Percentiles rank a stretch among this genome's conserved stretches.
Conservation (phyloP, 2,888 invertebrate species). For the Agonopterix arenella region DNA sequence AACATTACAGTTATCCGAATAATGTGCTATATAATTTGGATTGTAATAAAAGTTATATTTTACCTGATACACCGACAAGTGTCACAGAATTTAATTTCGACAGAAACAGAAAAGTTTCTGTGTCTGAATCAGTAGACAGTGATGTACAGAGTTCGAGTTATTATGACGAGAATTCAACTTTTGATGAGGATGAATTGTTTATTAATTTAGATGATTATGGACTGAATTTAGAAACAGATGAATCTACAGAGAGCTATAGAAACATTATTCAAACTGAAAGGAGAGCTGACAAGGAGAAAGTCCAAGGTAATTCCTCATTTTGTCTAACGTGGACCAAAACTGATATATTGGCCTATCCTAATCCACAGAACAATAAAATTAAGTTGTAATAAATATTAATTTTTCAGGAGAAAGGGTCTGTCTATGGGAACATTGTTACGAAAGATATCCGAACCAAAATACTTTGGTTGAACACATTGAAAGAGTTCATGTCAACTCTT, state of each 20-base stretch:
- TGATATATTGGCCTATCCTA: background rate
- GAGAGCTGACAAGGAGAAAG: constrained; percentile 45
- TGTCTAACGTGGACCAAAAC: background rate
- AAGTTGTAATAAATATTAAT: background rate
- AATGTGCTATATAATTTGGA: constrained; percentile 62
- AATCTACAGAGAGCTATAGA: constrained; percentile 14
- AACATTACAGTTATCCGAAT: constrained; percentile 67
- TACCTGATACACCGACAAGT: constrained; percentile 66
- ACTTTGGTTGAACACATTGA: constrained; percentile 90
- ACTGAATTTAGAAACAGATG: constrained; percentile 48
- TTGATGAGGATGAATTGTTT: constrained; percentile 67
- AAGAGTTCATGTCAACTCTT: constrained; percentile 91
- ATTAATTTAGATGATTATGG: constrained; percentile 67
- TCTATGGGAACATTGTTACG: constrained; percentile 91
- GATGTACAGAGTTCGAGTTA: constrained; percentile 60
- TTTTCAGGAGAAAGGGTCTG: constrained; percentile 76
- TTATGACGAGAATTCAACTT: constrained; percentile 62
- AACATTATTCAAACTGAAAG: constrained; percentile 22
- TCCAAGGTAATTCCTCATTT: constrained; percentile 38
- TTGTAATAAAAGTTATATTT: constrained; percentile 45
- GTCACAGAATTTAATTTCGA: constrained; percentile 61
- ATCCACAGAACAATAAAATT: background rate
- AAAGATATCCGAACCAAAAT: constrained; percentile 86
- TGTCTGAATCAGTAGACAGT: constrained; percentile 65
- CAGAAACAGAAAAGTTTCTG: constrained; percentile 51